phyloP scores from a whole-genome alignment of 2,888 invertebrate genomes.

The Ditula angustiorana region DNA sequence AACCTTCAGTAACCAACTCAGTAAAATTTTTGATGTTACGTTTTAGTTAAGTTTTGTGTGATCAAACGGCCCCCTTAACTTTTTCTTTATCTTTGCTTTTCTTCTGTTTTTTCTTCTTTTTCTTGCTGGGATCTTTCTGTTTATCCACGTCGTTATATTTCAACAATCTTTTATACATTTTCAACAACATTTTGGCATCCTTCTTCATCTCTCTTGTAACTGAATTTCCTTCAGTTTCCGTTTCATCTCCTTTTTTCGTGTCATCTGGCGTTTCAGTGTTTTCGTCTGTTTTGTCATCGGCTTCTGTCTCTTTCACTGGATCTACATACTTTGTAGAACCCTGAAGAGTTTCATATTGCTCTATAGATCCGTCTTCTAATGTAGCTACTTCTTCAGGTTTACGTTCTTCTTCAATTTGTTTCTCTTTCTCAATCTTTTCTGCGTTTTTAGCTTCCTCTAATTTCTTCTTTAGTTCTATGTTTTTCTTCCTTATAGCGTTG shows the following conservation, averaged over 20 bases:
- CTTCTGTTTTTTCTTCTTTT: conserved; percentile 68
- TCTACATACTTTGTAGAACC: conserved; percentile 70
- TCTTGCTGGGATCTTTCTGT: conserved; percentile 61
- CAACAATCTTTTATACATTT: conserved; percentile 77
- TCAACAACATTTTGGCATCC: conserved; percentile 76
- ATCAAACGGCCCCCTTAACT: too few species aligned
- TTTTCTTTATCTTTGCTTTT: conserved; percentile 51
- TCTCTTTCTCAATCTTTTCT: conserved; percentile 37
- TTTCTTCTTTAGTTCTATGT: conserved; percentile 76
- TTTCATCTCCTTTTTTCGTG: conserved; percentile 30
- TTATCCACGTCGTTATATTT: conserved; percentile 72
- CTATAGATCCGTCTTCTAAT: conserved; percentile 81
- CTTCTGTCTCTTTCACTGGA: conserved; percentile 56
- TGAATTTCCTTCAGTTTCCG: background rate
- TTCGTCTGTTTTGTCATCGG: conserved; percentile 41
- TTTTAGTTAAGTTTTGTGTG: too few species aligned
- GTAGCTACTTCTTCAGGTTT: conserved; percentile 53
- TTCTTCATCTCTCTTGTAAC: conserved; percentile 67
- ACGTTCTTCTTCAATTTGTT: conserved; percentile 41
- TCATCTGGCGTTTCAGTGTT: conserved; percentile 33
- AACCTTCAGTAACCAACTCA: too few species aligned
- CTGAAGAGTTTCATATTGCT: conserved; percentile 81
- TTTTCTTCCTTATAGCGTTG: conserved; percentile 87
- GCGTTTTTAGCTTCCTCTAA: conserved; percentile 52
- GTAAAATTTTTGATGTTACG: too few species aligned